Conservation (phyloP, 2,113 vertebrate species). For the Melanostigma gelatinosum region DNA sequence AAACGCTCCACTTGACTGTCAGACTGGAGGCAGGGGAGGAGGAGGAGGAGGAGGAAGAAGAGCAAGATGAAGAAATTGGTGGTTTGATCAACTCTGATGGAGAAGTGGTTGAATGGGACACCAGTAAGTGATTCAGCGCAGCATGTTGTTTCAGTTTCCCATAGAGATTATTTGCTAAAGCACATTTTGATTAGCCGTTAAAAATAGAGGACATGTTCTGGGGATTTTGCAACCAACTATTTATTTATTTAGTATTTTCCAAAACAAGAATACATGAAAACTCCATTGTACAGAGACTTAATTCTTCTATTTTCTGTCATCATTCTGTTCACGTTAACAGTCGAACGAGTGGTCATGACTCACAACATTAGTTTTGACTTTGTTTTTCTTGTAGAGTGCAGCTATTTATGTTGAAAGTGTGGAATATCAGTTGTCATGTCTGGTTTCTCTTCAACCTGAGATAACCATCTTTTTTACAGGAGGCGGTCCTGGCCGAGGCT, state of each 20-base stretch:
- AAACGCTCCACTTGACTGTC: constrained; percentile 65
- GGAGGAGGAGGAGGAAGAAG: constrained; percentile 15
- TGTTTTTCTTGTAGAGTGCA: not conserved
- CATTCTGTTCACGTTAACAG: not conserved
- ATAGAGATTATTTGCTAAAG: not conserved
- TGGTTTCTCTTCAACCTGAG: constrained; percentile 8
- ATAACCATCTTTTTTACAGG: constrained; percentile 35
- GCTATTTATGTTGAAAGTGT: not conserved
- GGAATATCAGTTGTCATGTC: not conserved
- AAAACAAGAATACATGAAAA: not conserved
- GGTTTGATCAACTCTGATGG: constrained; percentile 74
- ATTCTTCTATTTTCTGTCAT: constrained; percentile 1
- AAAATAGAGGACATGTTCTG: not conserved
- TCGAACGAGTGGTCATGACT: not conserved
- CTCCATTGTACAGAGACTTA: not conserved
- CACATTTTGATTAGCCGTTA: not conserved
- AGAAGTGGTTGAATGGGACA: constrained; percentile 68
- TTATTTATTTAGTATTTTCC: not conserved
- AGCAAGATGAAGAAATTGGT: constrained; percentile 58
- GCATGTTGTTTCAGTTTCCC: not conserved
- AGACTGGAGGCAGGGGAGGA: constrained; percentile 60
- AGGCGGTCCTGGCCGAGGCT: constrained; percentile 43
- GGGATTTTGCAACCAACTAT: not conserved
- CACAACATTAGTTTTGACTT: not conserved
- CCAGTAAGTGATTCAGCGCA: constrained; percentile 41